Base-by-base conservation (phyloP, 1,140 invertebrate genomes). In the Chymomyza costata region DNA sequence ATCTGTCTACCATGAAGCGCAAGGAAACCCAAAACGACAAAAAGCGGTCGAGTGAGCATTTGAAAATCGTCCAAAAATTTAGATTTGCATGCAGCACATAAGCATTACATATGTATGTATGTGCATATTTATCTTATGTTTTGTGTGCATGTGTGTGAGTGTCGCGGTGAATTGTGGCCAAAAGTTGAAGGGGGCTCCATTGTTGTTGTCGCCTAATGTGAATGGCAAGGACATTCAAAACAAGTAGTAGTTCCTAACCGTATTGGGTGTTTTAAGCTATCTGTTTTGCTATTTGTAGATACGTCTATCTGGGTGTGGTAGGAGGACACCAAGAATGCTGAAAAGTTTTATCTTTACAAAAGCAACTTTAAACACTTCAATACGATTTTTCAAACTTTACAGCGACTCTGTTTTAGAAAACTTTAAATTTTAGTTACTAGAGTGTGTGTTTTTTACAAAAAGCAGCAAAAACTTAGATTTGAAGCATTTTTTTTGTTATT, bases 81-180 rank as follows among this genome's bases (percentile, higher is more conserved):
- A 80, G 73, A 78, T 78, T 78, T 78, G 73, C 73, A 78, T 78
- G 73, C n/a, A n/a, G n/a, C 73, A 62, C 73, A 80, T 68, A 67
- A 78, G 73, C 67, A 61, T 65, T 62, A n/a, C n/a, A n/a, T n/a
- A n/a, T n/a, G n/a, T n/a, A n/a, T n/a, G n/a, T n/a, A n/a, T n/a
- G 64, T 63, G 73, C 67, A 64, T 56, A 78, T 78, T 78, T 80
- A 80, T 78, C 73, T 80, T 64, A 65, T 44, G 61, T 37, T 60
- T 58, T 63, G 48, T 49, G 19, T 43, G 14, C 59, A 43, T 5
- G 25, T 5, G 10, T 10, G 25, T 5, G 10, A 28, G 25, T 28
- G 25, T 6, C 10, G 43, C 14, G 50, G 31, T 60, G n/a, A n/a
- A n/a, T n/a, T n/a, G n/a, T n/a, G 30, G 56, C 49, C 37, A 48